Conservation (phyloP, 2,113 vertebrate genomes). For the Hoplias malabaricus region DNA sequence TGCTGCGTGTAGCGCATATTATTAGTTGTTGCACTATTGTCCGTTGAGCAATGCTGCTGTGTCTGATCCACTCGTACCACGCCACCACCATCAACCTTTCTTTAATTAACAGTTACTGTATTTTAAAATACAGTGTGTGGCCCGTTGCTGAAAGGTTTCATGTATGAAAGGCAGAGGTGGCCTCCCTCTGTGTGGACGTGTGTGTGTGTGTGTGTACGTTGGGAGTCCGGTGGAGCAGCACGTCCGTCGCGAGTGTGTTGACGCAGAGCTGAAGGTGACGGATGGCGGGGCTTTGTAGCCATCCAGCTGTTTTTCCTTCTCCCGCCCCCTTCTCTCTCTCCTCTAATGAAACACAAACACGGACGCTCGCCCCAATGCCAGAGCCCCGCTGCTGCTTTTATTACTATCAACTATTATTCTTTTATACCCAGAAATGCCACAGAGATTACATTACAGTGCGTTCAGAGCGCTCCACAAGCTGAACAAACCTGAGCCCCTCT, state of each 20-base stretch:
- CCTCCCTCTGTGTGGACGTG: background rate
- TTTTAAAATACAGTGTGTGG: background rate
- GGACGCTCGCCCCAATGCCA: slow-evolving; percentile 25
- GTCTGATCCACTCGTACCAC: no score
- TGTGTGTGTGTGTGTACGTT: slow-evolving; percentile 7
- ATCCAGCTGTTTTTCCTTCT: slow-evolving; percentile 43
- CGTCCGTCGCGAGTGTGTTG: slow-evolving; percentile 36
- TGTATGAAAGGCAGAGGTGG: background rate
- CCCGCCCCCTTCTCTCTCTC: slow-evolving; percentile 37
- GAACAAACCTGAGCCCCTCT: slow-evolving; percentile 21
- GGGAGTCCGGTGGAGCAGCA: slow-evolving; percentile 29
- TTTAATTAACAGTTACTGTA: background rate
- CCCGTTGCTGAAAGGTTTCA: background rate
- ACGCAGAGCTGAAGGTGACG: slow-evolving; percentile 40
- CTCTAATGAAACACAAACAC: slow-evolving; percentile 49
- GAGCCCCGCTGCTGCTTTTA: slow-evolving; percentile 43
- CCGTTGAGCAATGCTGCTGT: no score
- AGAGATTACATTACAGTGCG: slow-evolving; percentile 31
- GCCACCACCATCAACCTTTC: no score
- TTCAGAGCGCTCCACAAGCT: background rate
- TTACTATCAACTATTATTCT: slow-evolving; percentile 44
- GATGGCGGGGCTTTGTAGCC: slow-evolving; percentile 43
- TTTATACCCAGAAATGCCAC: slow-evolving; percentile 46
- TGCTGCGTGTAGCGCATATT: no score
- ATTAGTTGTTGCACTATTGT: no score